Percentiles rank a stretch among this genome's conserved stretches.
These are phyloP conservation scores for Euplexia lucipara DNA, from an alignment of 2,888 invertebrate genomes.

Conservation along the genomic window DNA sequence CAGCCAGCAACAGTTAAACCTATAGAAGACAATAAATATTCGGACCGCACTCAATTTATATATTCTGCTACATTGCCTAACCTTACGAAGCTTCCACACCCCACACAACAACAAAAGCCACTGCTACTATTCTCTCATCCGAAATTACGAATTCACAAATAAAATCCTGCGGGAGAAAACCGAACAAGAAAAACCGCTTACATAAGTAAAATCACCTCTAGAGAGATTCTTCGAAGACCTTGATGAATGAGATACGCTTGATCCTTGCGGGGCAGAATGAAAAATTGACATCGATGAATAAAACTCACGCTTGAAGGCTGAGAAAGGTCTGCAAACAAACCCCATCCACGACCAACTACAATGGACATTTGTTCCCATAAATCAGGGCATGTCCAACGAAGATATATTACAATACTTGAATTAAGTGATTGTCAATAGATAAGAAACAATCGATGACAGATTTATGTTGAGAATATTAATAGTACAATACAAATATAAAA, in stretches of 20 bases:
- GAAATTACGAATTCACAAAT: conserved; percentile 58
- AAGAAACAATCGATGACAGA: conserved; percentile 53
- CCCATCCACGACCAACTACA: conserved; percentile 38
- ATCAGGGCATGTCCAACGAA: conserved; percentile 51
- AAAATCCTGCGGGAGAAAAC: conserved; percentile 39
- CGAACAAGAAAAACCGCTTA: conserved; percentile 58
- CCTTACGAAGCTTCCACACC: conserved; percentile 11
- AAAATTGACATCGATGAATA: conserved; percentile 74
- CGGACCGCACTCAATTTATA: conserved; percentile 27
- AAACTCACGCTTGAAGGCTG: conserved; percentile 63
- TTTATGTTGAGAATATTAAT: conserved; percentile 45
- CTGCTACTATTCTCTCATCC: conserved; percentile 24
- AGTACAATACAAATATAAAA: conserved; percentile 29
- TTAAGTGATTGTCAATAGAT: conserved; percentile 56
- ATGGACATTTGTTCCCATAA: conserved; percentile 56
- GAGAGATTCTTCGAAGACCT: conserved; percentile 59
- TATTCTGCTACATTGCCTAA: conserved; percentile 33
- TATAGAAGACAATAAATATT: conserved; percentile 27
- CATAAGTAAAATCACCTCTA: conserved; percentile 61
- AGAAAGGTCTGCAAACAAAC: conserved; percentile 39
- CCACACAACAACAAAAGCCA: conserved; percentile 21
- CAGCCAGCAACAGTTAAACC: conserved; percentile 3
- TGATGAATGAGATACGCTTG: conserved; percentile 71
- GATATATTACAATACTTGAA: conserved; percentile 57
- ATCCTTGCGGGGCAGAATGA: conserved; percentile 66